Evolutionary conservation across 1,140 invertebrate species (phyloP).

Genomic region (Eupristina koningsbergeri): DNA sequence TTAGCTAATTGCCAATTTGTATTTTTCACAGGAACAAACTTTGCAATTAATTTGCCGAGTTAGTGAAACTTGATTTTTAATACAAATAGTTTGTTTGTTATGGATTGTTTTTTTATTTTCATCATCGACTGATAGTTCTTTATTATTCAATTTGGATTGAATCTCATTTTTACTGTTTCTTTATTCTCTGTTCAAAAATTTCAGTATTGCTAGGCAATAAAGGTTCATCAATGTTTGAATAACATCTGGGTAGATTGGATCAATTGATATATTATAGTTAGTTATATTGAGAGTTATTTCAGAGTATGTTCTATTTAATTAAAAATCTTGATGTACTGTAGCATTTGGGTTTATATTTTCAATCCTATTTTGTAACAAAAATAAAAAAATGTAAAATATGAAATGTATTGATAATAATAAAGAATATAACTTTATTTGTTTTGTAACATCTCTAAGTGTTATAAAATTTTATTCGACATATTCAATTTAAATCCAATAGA

Average conservation of each 20-base stretch:
- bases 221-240: neutral
- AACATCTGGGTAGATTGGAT: neutral
- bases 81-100: neutral
- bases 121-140: constrained; percentile 17
- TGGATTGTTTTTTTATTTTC: neutral
- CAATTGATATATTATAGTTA: neutral
- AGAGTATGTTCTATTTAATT: neutral
- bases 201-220: neutral
- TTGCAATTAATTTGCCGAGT: neutral
- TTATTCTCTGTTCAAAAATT: constrained; percentile 48
- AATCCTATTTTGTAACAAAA: neutral
- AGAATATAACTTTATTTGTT: neutral
- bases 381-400: neutral
- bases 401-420: neutral
- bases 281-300: neutral
- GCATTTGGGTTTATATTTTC: neutral
- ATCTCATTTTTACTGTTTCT: constrained; percentile 56
- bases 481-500: too few relatives aligned
- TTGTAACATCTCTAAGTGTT: too few relatives aligned
- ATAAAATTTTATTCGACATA: too few relatives aligned
- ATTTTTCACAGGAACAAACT: neutral
- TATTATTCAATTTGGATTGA: constrained; percentile 56
- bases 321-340: neutral
- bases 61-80: neutral
- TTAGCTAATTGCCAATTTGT: neutral